These are phyloP conservation scores for Acanthosepion esculentum DNA, from an alignment of 2,888 invertebrate species.

Conservation along the genomic window DNA sequence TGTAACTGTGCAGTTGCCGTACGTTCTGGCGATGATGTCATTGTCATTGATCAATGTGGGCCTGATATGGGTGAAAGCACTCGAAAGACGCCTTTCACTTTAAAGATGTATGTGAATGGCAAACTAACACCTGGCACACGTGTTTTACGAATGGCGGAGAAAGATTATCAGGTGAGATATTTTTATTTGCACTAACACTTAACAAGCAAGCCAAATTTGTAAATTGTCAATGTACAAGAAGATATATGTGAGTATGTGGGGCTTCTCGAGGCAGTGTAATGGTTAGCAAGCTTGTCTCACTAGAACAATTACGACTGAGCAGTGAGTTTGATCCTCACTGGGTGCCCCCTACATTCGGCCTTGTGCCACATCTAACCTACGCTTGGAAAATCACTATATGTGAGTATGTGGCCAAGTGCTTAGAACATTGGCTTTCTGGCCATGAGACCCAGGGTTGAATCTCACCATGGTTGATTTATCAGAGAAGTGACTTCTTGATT, in stretches of 20 bases:
- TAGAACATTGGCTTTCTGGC: too few relatives aligned
- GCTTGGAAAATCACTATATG: too few relatives aligned
- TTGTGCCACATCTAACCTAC: too few relatives aligned
- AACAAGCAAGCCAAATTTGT: background rate
- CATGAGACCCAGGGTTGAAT: too few relatives aligned
- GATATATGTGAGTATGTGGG: background rate
- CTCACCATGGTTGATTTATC: too few relatives aligned
- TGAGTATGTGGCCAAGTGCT: too few relatives aligned
- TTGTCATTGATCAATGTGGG: conserved; percentile 60
- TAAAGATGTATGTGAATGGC: conserved; percentile 57
- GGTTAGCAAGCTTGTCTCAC: too few relatives aligned
- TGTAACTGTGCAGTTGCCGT: conserved; percentile 65
- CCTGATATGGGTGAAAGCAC: conserved; percentile 42
- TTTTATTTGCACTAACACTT: conserved; percentile 49
- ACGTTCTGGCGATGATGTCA: conserved; percentile 59
- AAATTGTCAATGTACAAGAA: background rate
- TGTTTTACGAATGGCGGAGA: conserved; percentile 51
- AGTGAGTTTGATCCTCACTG: too few relatives aligned
- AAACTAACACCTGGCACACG: conserved; percentile 57
- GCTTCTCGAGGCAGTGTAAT: too few relatives aligned
- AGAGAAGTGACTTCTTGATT: too few relatives aligned
- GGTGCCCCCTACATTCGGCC: too few relatives aligned
- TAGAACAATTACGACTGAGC: too few relatives aligned
- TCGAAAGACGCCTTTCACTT: conserved; percentile 50
- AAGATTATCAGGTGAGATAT: conserved; percentile 56